phyloP scores from a whole-genome alignment of 2,888 invertebrate species.

The Malthinus flaveolus region DNA sequence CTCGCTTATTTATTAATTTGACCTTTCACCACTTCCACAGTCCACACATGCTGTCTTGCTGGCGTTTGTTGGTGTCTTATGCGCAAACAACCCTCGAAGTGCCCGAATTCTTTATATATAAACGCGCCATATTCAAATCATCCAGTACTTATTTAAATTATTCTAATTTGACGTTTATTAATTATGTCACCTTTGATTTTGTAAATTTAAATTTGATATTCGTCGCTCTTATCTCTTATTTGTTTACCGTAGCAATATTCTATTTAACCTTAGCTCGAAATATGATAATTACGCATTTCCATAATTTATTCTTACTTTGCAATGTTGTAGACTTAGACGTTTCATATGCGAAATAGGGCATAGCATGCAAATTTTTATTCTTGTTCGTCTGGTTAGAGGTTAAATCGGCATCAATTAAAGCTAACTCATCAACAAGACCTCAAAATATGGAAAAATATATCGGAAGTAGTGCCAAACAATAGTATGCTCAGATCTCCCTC shows the following conservation, averaged over 20 bases:
- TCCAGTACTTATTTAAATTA: neutral
- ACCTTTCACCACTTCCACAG: neutral
- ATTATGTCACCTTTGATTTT: neutral
- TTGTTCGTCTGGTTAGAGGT: no score
- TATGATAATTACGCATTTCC: no score
- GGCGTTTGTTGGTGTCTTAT: neutral
- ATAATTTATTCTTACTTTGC: neutral
- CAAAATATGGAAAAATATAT: no score
- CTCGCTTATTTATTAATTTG: neutral
- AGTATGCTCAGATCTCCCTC: no score
- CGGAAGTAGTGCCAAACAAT: no score
- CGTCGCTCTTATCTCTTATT: neutral
- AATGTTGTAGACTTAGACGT: no score
- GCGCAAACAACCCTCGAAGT: neutral
- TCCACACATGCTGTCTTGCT: neutral
- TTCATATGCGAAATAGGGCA: no score
- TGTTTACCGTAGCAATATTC: neutral
- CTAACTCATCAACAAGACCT: no score
- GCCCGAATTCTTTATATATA: neutral
- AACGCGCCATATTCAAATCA: slow-evolving; percentile 6
- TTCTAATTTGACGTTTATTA: neutral
- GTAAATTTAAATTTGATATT: neutral
- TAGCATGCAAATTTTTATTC: no score
- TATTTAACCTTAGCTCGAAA: no score
- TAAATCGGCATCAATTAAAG: no score